Conservation (phyloP, 2,797 vertebrate species). For the Falco cherrug region DNA sequence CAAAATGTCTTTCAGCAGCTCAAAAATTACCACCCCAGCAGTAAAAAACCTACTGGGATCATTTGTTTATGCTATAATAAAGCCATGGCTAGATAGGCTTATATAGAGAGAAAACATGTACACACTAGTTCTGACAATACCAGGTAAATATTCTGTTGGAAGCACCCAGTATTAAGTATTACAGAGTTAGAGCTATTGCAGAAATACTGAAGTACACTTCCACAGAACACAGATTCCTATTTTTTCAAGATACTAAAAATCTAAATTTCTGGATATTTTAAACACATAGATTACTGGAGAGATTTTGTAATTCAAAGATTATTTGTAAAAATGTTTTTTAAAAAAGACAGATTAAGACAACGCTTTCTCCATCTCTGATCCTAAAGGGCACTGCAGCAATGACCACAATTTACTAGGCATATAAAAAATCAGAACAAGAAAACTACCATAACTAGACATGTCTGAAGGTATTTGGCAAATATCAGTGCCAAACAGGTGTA, state of each 20-base stretch:
- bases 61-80: not conserved
- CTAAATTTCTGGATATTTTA: not conserved
- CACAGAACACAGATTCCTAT: too few species aligned
- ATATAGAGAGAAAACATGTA: not conserved
- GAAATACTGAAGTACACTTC: too few species aligned
- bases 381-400: not conserved
- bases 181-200: too few species aligned
- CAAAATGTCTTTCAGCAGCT: not conserved
- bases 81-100: not conserved
- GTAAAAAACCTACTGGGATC: not conserved
- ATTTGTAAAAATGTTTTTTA: not conserved
- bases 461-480: not conserved
- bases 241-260: not conserved
- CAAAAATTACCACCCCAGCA: not conserved
- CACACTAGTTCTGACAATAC: not conserved
- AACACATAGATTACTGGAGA: rapidly evolving
- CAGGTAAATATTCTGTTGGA: not conserved
- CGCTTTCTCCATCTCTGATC: not conserved
- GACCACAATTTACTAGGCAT: not conserved
- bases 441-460: not conserved
- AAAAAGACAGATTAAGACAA: not conserved
- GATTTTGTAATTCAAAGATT: not conserved
- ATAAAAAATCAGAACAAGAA: not conserved
- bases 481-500: not conserved
- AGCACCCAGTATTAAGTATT: not conserved